Evolutionary conservation across 92 coral and sea anemone genomes (phyloP), one percentile per base, ranked within the genome.

Genomic region (Heliopora coerulea): DNA sequence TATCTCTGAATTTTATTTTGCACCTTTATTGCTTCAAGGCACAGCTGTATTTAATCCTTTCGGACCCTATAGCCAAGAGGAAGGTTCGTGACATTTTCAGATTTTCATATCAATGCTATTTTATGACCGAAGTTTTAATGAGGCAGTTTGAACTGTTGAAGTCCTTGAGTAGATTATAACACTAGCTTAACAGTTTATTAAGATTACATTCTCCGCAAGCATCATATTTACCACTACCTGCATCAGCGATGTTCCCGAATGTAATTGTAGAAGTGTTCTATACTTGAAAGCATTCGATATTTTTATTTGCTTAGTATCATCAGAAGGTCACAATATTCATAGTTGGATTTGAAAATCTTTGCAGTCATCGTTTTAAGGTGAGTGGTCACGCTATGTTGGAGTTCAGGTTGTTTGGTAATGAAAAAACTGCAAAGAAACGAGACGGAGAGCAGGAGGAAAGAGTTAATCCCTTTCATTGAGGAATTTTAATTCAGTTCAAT

Each of bases 281-380:
- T n/a, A n/a, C n/a, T n/a, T n/a, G n/a, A n/a, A n/a, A n/a, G n/a
- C n/a, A n/a, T n/a, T n/a, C n/a, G n/a, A n/a, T n/a, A n/a, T n/a
- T n/a, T n/a, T n/a, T n/a, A 40, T 56, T 14, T 56, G 60, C 69
- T 2, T 74, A 93, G 98, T 93, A 93, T 48, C 98, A 93, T 56
- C 98, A 93, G 42, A 96, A 93, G 73, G 96, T 93, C 56, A 89
- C 98, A 24, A 85, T 93, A 61, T 93, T 93, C 62, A 89, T 93
- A 70, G 96, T 93, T 64, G 98, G 98, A 24, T 93, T 83, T 87
- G 98, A 93, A 74, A 93, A 93, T 68, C 91, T 93, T 26, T 93
- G 98, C 82, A 90, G 95, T 14, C 87, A 96, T 21, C 87, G 98
- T 58, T 88, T 88, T 49, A 89, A 84, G 95, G 98, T 89, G 54